Base-by-base conservation (phyloP, 2,113 vertebrate genomes). In the Trochalopteron elliotii region DNA sequence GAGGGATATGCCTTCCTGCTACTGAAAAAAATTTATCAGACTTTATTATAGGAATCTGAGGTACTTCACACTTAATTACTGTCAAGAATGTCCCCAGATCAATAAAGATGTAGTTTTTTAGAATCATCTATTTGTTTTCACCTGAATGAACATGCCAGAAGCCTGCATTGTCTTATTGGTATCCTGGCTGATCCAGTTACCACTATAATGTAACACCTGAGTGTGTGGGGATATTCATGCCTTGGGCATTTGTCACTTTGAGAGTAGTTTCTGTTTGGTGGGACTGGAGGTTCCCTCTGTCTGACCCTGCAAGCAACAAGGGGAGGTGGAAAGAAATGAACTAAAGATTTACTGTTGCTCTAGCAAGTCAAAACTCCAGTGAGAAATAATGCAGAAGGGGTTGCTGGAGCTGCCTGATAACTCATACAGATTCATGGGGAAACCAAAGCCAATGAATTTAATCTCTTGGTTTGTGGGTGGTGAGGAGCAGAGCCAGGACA, bases 361-460 rank as follows among this genome's bases (percentile, higher is more conserved):
- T 83, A 69, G 77, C 21, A 64, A 93, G 39, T 69, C 74, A 94
- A 75, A 89, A 64, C 75, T 92, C 53, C 60, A 61, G 42, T 71
- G 93, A 96, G 91, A 91, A 97, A 95, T 87, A 92, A 63, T 63
- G 45, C 27, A 74, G 71, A 87, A 81, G 7, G 59, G 42, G 35
- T 87, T 49, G 63, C 84, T 95, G 78, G 72, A 91, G 68, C 76
- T 89, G 45, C 37, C 70, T 92, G 83, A 75, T 95, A 94, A 93
- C 57, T 97, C 93, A 92, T 49, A 68, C 31, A 81, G 84, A 95
- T 96, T 95, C 74, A 85, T 93, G 65, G 83, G 47, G 45, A 94
- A 52, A 76, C 65, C 3, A 3, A 78, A 92, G 65, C 69, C 30
- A 91, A 79, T 71, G 79, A 95, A 92, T 90, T 92, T 59, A 72